Evolutionary conservation across 2,797 vertebrate genomes (phyloP).

Genomic region (Helicolenus hilgendorfi): DNA sequence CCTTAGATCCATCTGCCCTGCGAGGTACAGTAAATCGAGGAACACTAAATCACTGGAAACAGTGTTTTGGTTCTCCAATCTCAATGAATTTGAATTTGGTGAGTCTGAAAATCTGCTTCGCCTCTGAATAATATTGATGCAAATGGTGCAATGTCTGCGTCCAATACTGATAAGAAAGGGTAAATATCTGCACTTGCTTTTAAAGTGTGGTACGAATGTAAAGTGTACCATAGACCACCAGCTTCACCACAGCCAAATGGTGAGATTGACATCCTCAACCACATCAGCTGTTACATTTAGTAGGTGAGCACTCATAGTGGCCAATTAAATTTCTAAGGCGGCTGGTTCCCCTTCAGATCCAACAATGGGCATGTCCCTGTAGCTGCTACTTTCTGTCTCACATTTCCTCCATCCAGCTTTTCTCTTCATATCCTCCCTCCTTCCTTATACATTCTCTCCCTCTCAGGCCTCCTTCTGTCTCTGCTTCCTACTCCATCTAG

Average conservation of each 20-base stretch:
- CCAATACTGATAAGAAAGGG: neutral
- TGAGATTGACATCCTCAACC: neutral
- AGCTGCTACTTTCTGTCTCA: slow-evolving; percentile 23
- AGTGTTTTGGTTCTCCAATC: neutral
- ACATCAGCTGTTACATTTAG: neutral
- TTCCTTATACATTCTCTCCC: neutral
- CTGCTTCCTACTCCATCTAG: slow-evolving; percentile 56
- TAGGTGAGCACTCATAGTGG: neutral
- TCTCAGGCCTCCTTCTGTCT: slow-evolving; percentile 47
- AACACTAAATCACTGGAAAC: neutral
- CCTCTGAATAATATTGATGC: neutral
- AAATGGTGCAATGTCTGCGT: neutral
- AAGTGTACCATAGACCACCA: neutral
- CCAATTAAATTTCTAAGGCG: neutral
- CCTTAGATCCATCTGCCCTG: neutral
- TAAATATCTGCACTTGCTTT: neutral
- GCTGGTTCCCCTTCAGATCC: neutral
- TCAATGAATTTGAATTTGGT: neutral
- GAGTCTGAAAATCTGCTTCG: neutral
- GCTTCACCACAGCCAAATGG: neutral
- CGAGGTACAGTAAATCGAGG: neutral
- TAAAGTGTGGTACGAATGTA: neutral
- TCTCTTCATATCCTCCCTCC: neutral
- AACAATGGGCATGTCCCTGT: neutral
- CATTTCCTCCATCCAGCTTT: slow-evolving; percentile 25